Evolutionary conservation across 1,140 invertebrate genomes (phyloP).

Genomic region (Musca domestica): DNA sequence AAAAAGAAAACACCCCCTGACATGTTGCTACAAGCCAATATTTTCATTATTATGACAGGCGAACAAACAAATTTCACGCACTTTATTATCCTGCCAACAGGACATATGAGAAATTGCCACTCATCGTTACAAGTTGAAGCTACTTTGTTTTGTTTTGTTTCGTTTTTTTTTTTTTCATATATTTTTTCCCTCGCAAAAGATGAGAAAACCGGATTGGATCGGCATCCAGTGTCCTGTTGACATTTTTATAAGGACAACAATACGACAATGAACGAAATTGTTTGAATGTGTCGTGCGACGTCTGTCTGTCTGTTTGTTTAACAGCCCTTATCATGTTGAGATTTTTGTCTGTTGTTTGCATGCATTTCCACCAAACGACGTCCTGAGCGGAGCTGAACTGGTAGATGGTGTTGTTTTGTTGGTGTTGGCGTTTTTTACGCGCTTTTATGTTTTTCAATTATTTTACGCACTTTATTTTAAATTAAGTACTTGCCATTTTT

Average conservation of each 20-base stretch:
- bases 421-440: constrained; percentile 3
- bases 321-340: no score
- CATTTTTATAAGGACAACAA: constrained; percentile 21
- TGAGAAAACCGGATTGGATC: background rate
- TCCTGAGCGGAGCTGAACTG: no score
- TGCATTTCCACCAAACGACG: no score
- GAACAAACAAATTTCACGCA: constrained; percentile 5
- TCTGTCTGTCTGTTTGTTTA: background rate
- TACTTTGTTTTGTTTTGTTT: background rate
- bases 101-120: constrained; percentile 4
- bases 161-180: no score
- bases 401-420: background rate
- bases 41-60: constrained; percentile 16
- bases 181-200: no score
- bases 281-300: background rate
- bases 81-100: background rate
- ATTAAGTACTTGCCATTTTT: constrained; percentile 24
- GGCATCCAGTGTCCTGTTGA: constrained; percentile 3
- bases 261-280: constrained; percentile 4
- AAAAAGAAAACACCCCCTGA: background rate
- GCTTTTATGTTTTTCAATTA: constrained; percentile 16
- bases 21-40: constrained; percentile 3
- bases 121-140: background rate
- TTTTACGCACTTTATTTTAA: constrained; percentile 23
- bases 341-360: no score